Evolutionary conservation across 2,888 invertebrate genomes (phyloP).

Genomic region (Stenodera caucasica): DNA sequence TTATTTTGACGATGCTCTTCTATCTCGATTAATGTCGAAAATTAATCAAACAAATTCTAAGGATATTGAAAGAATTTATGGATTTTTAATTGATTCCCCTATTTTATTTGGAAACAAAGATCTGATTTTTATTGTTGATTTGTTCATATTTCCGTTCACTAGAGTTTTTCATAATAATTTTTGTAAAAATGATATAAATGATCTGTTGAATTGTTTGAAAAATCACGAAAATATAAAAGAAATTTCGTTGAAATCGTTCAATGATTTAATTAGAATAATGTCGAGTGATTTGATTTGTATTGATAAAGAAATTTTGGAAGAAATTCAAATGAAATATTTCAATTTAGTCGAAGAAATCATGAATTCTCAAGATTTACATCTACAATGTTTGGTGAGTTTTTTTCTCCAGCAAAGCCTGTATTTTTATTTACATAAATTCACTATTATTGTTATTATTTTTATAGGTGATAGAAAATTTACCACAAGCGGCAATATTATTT

Average conservation of each 20-base stretch:
- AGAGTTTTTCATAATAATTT: constrained; percentile 24
- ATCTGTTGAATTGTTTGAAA: constrained; percentile 36
- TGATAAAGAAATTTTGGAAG: not conserved
- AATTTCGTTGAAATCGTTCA: not conserved
- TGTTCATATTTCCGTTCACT: constrained; percentile 36
- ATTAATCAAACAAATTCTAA: constrained; percentile 27
- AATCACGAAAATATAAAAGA: not conserved
- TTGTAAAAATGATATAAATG: constrained; percentile 33
- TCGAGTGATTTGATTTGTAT: not conserved
- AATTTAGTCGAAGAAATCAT: not conserved
- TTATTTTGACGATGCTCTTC: constrained; percentile 20
- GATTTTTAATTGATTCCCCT: constrained; percentile 37
- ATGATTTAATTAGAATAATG: not conserved
- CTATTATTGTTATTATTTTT: constrained; percentile 17
- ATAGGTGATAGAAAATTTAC: constrained; percentile 36
- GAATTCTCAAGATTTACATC: not conserved
- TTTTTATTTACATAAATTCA: not conserved
- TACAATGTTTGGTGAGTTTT: not conserved
- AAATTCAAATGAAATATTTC: not conserved
- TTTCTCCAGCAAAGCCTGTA: no score
- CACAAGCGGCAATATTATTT: constrained; percentile 36
- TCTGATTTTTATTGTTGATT: constrained; percentile 41
- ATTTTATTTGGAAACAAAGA: constrained; percentile 37
- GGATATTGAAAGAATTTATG: constrained; percentile 23
- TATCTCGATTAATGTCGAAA: constrained; percentile 29